phyloP scores from a whole-genome alignment of 1,140 invertebrate species.

The Aphelinus atriplicis region DNA sequence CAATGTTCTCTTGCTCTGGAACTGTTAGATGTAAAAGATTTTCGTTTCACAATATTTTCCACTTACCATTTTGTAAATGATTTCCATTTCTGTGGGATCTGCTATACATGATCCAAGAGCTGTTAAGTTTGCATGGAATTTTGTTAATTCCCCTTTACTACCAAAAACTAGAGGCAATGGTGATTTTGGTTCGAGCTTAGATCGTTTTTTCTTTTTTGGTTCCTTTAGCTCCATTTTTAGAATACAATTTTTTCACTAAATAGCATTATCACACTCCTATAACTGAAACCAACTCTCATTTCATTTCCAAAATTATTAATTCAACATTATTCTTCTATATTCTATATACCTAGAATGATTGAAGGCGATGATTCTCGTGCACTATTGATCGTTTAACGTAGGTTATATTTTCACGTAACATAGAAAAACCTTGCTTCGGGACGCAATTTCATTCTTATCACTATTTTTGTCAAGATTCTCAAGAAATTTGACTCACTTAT shows the following conservation, averaged over 20 bases:
- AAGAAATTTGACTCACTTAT: too few species aligned
- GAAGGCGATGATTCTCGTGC: too few species aligned
- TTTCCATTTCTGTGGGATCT: slow-evolving; percentile 69
- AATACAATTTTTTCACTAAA: not conserved
- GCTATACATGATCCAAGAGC: slow-evolving; percentile 73
- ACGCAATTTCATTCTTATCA: too few species aligned
- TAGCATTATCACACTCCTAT: too few species aligned
- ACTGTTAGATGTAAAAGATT: not conserved
- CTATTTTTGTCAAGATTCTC: too few species aligned
- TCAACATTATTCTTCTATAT: not conserved
- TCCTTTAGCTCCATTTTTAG: slow-evolving; percentile 61
- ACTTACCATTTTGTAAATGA: slow-evolving; percentile 71
- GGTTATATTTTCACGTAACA: too few species aligned
- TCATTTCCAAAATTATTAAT: too few species aligned
- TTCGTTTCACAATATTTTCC: too few species aligned
- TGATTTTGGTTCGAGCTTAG: slow-evolving; percentile 43
- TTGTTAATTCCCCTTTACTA: slow-evolving; percentile 61
- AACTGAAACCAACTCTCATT: too few species aligned
- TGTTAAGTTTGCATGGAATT: slow-evolving; percentile 72
- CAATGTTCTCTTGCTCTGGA: too few species aligned
- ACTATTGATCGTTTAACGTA: too few species aligned
- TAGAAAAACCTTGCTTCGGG: too few species aligned
- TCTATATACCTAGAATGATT: not conserved
- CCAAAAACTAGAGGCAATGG: slow-evolving; percentile 65
- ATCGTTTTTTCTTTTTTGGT: slow-evolving; percentile 59